Evolutionary conservation across 2,113 vertebrate genomes (phyloP).

Genomic region (Stercorarius parasiticus): DNA sequence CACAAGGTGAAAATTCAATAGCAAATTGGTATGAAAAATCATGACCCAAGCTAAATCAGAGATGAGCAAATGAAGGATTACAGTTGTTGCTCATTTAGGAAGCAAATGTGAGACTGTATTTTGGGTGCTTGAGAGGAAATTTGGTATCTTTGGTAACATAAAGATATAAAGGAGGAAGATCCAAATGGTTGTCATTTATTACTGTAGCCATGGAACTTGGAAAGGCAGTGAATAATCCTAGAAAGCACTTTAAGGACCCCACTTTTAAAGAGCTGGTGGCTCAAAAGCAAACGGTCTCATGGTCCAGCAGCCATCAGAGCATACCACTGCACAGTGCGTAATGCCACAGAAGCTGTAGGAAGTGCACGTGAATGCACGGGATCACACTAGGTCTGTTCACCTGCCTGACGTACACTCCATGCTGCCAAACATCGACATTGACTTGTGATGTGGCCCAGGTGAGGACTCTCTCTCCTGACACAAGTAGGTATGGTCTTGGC

Average conservation of each 20-base stretch:
- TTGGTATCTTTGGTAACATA: background rate
- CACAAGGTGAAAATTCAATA: background rate
- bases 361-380: background rate
- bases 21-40: background rate
- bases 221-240: conserved; percentile 11
- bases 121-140: background rate
- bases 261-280: background rate
- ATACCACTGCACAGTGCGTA: background rate
- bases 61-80: background rate
- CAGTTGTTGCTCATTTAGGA: background rate
- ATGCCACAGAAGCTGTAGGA: background rate
- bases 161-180: background rate
- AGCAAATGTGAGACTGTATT: background rate
- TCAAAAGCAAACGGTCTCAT: background rate
- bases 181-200: background rate
- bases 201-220: conserved; percentile 2
- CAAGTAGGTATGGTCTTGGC: background rate
- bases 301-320: background rate
- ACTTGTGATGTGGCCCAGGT: rapidly evolving
- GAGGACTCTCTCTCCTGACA: background rate
- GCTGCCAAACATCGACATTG: rapidly evolving
- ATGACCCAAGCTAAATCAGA: background rate
- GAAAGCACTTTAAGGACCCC: conserved; percentile 18
- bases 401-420: no score
- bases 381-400: background rate